phyloP scores from a whole-genome alignment of 2,888 invertebrate genomes.

The Netelia inedita region DNA sequence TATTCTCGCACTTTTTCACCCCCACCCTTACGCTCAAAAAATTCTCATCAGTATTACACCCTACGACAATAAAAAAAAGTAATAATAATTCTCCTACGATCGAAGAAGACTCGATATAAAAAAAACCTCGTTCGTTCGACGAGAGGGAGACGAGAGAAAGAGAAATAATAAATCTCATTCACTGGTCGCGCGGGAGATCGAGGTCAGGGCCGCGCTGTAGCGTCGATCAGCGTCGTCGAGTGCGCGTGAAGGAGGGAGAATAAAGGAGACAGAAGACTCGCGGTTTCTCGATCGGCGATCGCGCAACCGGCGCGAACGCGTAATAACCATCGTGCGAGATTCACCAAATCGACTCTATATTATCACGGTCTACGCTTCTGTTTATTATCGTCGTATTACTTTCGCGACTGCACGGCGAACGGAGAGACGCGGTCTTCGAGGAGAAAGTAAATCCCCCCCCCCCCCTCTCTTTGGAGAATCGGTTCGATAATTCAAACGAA shows the following conservation, averaged over 20 bases:
- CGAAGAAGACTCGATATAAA: background rate
- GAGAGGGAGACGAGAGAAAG: slow-evolving; percentile 20
- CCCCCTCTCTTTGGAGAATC: background rate
- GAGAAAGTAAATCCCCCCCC: background rate
- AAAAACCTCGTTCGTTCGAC: slow-evolving; percentile 9
- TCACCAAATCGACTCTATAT: background rate
- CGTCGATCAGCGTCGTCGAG: slow-evolving; percentile 27
- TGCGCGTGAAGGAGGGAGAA: no score
- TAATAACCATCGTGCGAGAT: slow-evolving; percentile 9
- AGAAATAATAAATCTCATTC: slow-evolving; percentile 59
- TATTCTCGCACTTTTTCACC: background rate
- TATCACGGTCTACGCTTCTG: background rate
- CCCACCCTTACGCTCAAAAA: background rate
- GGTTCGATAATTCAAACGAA: slow-evolving; percentile 36
- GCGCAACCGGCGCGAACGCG: background rate
- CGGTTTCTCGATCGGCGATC: background rate
- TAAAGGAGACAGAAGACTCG: background rate
- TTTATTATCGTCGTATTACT: background rate
- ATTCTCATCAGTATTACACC: background rate
- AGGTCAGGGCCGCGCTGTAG: slow-evolving; percentile 67
- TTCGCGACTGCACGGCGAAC: background rate
- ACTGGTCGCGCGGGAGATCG: slow-evolving; percentile 60
- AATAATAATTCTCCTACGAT: no score
- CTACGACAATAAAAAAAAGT: background rate
- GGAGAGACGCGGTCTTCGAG: slow-evolving; percentile 2